Base-by-base conservation (phyloP, 2,797 vertebrate species). In the Rhinogobio ventralis region DNA sequence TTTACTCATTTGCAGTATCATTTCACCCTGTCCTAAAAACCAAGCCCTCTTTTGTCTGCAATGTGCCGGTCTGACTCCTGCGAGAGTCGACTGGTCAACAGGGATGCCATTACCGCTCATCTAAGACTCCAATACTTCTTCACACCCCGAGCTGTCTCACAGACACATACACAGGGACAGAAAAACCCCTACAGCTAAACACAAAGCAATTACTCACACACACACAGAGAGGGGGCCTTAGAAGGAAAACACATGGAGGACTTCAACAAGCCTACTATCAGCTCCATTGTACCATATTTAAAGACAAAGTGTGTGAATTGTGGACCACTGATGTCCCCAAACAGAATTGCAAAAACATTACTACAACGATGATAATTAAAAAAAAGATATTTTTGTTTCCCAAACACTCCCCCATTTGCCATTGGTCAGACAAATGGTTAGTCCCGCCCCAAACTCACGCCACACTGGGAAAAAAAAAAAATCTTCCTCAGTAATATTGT, bases 71-170 rank as follows among this genome's bases (percentile, higher is more conserved):
- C 78, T 62, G 45, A 83, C n/a, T 84, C 80, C 74, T 53, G 53
- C 14, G 75, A 33, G 81, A 82, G n/a, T 83, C 20, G 20, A 23
- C 11, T 0, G 25, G 81, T 84, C 79, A 78, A 77, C 19, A 39
- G 86, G 85, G 86, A 89, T 60, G 72, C 85, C 80, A 81, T 88
- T 86, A 89, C 49, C 9, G 67, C 51, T 68, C 49, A 79, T 82
- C 57, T 49, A 75, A 83, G 68, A 39, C 85, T 46, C n/a, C 28
- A 81, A 67, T 60, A 51, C 75, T 67, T 77, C 64, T 82, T 85
- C 85, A 67, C 76, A 85, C 85, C 57, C 60, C 11, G 28, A 77
- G 80, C 46, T 55, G 67, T n/a, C 77, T 83, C 53, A 87, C 66
- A 69, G 33, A 82, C 72, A 60, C 60, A 73, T 49, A 73, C 67